Evolutionary conservation across 2,888 invertebrate genomes (phyloP).

Genomic region (Chaetoderma sp.): DNA sequence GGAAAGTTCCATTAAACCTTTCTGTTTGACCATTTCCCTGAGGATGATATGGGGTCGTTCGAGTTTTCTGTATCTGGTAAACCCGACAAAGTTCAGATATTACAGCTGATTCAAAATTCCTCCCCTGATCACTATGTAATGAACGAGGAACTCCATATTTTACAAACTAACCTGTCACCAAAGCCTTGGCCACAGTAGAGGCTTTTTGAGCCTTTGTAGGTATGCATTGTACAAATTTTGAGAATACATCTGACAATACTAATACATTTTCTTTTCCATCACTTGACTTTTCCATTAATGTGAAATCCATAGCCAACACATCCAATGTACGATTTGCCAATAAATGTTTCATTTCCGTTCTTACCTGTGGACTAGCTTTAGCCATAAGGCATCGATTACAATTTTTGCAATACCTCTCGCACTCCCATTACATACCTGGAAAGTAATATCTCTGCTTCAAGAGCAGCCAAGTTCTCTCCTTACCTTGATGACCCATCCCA

Average conservation of each 20-base stretch:
- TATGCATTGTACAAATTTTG: too few species aligned
- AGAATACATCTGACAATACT: too few species aligned
- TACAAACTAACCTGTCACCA: background rate
- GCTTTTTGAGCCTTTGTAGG: background rate
- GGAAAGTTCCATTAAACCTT: background rate
- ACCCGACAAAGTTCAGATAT: background rate
- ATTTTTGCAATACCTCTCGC: slow-evolving; percentile 6
- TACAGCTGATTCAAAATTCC: background rate
- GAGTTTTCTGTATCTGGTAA: background rate
- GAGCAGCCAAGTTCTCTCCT: slow-evolving; percentile 6
- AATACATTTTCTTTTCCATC: too few species aligned
- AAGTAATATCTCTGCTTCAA: slow-evolving; percentile 13
- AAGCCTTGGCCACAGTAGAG: background rate
- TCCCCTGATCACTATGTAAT: background rate
- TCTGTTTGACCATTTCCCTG: background rate
- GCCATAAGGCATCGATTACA: slow-evolving; percentile 15
- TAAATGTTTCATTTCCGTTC: too few species aligned
- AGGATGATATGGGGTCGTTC: background rate
- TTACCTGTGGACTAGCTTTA: too few species aligned
- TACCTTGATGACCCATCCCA: too few species aligned
- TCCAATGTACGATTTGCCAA: too few species aligned
- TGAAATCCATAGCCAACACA: too few species aligned
- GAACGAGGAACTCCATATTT: background rate
- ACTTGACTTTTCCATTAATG: too few species aligned
- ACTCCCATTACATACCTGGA: slow-evolving; percentile 19